phyloP scores from a whole-genome alignment of 2,797 vertebrate genomes.

The Urosaurus nigricauda region DNA sequence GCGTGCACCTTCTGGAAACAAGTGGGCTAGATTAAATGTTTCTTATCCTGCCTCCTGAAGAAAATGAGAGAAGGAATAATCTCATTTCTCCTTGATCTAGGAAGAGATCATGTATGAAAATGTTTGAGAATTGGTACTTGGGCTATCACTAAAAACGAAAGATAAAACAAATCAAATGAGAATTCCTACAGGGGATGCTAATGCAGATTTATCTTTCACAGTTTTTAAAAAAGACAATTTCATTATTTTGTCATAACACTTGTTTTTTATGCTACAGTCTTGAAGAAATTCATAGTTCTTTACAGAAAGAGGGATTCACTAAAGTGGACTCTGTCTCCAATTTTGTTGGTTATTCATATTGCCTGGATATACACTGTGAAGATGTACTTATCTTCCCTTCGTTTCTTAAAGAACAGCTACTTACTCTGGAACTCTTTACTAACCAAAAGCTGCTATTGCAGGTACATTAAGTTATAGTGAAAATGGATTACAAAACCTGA shows the following conservation, averaged over 20 bases:
- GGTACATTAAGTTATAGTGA: conserved; percentile 76
- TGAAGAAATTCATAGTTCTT: conserved; percentile 81
- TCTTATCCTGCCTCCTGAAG: too few relatives aligned
- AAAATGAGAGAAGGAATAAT: too few relatives aligned
- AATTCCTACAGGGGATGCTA: background rate
- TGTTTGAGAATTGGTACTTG: background rate
- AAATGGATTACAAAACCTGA: background rate
- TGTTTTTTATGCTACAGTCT: conserved; percentile 76
- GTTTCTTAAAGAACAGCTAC: conserved; percentile 82
- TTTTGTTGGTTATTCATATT: conserved; percentile 81
- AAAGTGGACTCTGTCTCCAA: conserved; percentile 81
- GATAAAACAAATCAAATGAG: background rate
- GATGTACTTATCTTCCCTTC: conserved; percentile 88
- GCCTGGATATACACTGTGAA: conserved; percentile 85
- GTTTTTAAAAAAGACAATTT: conserved; percentile 14
- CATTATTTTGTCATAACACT: conserved; percentile 34
- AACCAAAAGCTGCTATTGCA: conserved; percentile 87
- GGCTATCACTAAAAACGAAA: background rate
- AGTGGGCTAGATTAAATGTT: too few relatives aligned
- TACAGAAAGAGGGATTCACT: conserved; percentile 82
- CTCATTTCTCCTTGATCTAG: too few relatives aligned
- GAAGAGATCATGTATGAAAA: background rate
- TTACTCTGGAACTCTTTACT: conserved; percentile 81
- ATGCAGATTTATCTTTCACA: background rate
- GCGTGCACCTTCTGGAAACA: too few relatives aligned